Evolutionary conservation across 2,797 vertebrate species (phyloP).

Genomic region (Pangasius mekongensis): DNA sequence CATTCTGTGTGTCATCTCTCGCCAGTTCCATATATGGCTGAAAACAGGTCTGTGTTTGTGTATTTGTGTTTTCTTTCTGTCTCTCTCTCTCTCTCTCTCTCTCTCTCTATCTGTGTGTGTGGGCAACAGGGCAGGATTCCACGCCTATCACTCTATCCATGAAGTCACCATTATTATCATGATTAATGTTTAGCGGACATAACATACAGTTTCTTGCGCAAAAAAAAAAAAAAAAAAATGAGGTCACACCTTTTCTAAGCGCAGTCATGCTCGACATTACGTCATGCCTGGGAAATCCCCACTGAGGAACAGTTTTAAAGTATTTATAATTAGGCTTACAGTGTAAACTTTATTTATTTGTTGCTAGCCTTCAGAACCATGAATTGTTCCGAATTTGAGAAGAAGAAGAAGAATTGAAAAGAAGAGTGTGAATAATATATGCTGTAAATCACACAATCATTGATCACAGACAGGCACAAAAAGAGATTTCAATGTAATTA

Average conservation of each 20-base stretch:
- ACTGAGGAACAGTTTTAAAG: not conserved
- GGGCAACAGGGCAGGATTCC: conserved; percentile 27
- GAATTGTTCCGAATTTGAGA: not conserved
- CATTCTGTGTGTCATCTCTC: conserved; percentile 2
- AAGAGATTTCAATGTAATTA: not conserved
- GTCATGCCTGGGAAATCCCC: not conserved
- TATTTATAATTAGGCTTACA: not conserved
- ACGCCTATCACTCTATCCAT: conserved; percentile 40
- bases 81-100: not conserved
- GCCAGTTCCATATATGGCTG: not conserved
- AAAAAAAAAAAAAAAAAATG: not conserved
- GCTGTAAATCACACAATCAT: not conserved
- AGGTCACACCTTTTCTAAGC: not conserved
- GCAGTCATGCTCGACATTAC: not conserved
- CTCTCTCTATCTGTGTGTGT: not conserved
- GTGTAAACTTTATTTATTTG: not conserved
- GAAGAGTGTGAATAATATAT: not conserved
- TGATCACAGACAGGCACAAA: not conserved
- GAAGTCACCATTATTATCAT: conserved; percentile 46
- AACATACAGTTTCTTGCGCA: not conserved
- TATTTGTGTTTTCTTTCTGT: not conserved
- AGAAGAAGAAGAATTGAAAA: not conserved
- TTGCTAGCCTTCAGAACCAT: no score
- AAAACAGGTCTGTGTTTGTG: conserved; percentile 2
- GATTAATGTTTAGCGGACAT: conserved; percentile 24